These are phyloP conservation scores for Colletes collaris DNA, from an alignment of 2,888 invertebrate genomes.

Conservation along the genomic window DNA sequence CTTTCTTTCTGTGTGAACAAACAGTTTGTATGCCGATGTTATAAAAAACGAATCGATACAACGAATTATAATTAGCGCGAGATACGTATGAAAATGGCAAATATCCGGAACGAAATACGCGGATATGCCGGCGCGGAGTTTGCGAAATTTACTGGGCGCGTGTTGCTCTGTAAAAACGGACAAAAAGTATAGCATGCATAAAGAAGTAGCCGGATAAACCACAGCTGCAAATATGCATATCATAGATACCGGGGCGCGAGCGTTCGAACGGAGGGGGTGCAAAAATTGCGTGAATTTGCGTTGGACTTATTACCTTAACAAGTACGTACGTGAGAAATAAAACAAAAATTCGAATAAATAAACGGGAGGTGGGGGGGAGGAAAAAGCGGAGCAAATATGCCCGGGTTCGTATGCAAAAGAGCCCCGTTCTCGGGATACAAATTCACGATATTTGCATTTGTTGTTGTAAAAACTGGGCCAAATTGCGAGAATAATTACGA, in stretches of 20 bases:
- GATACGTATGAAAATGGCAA: conserved; percentile 21
- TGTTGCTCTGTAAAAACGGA: conserved; percentile 14
- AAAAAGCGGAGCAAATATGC: conserved; percentile 1
- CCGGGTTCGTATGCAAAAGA: background rate
- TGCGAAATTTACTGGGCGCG: conserved; percentile 26
- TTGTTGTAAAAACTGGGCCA: conserved; percentile 1
- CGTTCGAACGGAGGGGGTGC: background rate
- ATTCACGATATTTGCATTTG: conserved; percentile 5
- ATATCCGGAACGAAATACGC: conserved; percentile 8
- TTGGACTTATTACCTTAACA: conserved; percentile 19
- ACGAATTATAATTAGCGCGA: too few species aligned
- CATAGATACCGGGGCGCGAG: conserved; percentile 29
- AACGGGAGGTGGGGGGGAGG: background rate
- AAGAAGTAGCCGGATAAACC: conserved; percentile 41
- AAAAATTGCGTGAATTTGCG: conserved; percentile 26
- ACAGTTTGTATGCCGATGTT: too few species aligned
- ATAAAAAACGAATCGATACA: too few species aligned
- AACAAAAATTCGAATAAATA: conserved; percentile 6
- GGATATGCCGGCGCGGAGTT: conserved; percentile 7
- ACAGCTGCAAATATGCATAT: conserved; percentile 49
- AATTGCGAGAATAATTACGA: background rate
- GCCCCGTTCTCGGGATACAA: background rate
- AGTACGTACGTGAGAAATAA: conserved; percentile 5
- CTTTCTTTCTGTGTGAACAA: too few species aligned
- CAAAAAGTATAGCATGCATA: conserved; percentile 39